Evolutionary conservation across 2,797 vertebrate genomes (phyloP), one percentile per base, ranked within the genome.

Genomic region (Babyrousa celebensis): DNA sequence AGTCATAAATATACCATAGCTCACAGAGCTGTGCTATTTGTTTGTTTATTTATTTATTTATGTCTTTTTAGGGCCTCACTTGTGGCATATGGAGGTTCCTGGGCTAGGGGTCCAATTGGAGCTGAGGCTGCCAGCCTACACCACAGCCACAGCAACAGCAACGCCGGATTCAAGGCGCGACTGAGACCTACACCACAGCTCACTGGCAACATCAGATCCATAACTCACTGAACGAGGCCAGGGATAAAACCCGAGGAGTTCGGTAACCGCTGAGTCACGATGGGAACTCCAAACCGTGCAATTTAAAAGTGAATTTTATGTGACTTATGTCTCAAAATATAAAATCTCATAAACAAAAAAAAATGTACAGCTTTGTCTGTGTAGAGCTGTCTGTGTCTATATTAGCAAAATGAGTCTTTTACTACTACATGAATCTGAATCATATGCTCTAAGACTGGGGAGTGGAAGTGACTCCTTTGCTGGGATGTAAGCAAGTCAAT

Each of bases 401-500:
- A 43, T 29, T 1, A 79, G 54, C 27, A 78, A 68, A 71, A 9
- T 78, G 74, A 70, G 29, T 62, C 27, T 68, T 72, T 78, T 79
- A 36, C 52, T 68, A 56, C 65, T 62, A 18, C 9, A 21, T 86
- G 54, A 70, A 60, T 86, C 74, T 93, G 72, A 58, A 86, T 78
- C 36, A 43, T 20, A 43, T 48, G 16, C 12, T 78, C 71, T 62
- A 62, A 21, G 74, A 52, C 9, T 67, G 48, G 43, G 29, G 52
- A 62, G 21, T 78, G 17, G n/a, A 79, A 86, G 54, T 36, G 17
- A 79, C 23, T 71, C 54, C 79, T 60, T 54, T 86, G 74, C 40
- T 52, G 83, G n/a, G 56, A 92, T 56, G 58, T 92, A 52, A 40
- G 75, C 32, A 43, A 79, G 52, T 25, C 32, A 77, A 78, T 89